Percentiles rank a stretch among this genome's conserved stretches.
Evolutionary conservation across 1,140 invertebrate genomes (phyloP).

Genomic region (Pachyrhynchus sulphureomaculatus): DNA sequence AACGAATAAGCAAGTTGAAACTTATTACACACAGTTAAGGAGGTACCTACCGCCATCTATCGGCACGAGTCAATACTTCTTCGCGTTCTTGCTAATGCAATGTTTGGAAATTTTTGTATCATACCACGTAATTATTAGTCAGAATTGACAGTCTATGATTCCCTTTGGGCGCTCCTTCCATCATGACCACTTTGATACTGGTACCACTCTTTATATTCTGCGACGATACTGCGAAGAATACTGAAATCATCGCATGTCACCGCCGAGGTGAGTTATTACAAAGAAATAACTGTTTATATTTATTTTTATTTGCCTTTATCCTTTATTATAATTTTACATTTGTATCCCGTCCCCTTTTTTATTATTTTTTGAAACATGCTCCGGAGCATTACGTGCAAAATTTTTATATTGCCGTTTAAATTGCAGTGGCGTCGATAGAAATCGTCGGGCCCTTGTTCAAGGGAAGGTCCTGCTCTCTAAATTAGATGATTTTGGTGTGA

Average conservation of each 20-base stretch:
- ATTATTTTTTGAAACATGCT: slow-evolving; percentile 11
- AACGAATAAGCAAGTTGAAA: too few relatives aligned
- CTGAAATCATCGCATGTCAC: background rate
- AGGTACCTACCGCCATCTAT: too few relatives aligned
- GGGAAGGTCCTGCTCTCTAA: background rate
- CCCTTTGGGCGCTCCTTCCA: too few relatives aligned
- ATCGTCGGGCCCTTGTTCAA: background rate
- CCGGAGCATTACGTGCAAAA: slow-evolving; percentile 21
- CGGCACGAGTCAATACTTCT: too few relatives aligned
- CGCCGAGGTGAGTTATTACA: background rate
- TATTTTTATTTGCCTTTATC: slow-evolving; percentile 9
- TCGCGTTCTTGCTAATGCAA: too few relatives aligned
- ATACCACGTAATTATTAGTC: too few relatives aligned
- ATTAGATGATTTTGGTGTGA: background rate
- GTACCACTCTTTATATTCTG: background rate
- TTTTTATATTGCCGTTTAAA: slow-evolving; percentile 11
- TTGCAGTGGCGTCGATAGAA: background rate
- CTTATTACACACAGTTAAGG: too few relatives aligned
- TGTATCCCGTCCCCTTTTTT: background rate
- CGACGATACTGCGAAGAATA: background rate
- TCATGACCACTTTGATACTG: too few relatives aligned
- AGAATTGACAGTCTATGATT: too few relatives aligned
- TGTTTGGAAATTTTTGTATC: too few relatives aligned
- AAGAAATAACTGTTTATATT: slow-evolving; percentile 2
- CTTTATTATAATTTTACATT: slow-evolving; percentile 16